Evolutionary conservation across 23 tunicate genomes (phyloP).

Genomic region (Halocynthia roretzi): DNA sequence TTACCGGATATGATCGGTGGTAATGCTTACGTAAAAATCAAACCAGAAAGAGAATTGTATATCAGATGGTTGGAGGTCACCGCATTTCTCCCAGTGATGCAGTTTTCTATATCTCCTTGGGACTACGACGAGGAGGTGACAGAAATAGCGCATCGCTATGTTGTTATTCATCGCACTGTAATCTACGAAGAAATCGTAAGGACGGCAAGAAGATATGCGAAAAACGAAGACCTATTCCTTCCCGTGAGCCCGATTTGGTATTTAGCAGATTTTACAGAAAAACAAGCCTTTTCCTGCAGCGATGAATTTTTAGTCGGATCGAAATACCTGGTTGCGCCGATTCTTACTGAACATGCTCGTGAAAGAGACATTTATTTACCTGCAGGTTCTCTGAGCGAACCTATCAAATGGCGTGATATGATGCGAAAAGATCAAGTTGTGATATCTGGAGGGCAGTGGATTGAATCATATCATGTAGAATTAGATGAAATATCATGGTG

Average conservation of each 20-base stretch:
- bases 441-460: constrained; percentile 38
- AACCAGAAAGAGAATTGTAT: constrained; percentile 64
- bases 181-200: constrained; percentile 37
- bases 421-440: constrained; percentile 29
- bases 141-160: constrained; percentile 34
- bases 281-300: constrained; percentile 21
- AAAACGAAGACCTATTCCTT: constrained; percentile 17
- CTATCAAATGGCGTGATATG: constrained; percentile 37
- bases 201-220: constrained; percentile 30
- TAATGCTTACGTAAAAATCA: constrained; percentile 38
- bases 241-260: constrained; percentile 55
- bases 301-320: constrained; percentile 75
- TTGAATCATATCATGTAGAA: constrained; percentile 21
- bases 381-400: background rate
- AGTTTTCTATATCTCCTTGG: constrained; percentile 87
- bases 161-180: constrained; percentile 41
- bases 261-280: constrained; percentile 27
- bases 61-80: constrained; percentile 72
- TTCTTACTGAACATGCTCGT: constrained; percentile 24
- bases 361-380: constrained; percentile 57
- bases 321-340: constrained; percentile 72
- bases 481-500: constrained; percentile 76
- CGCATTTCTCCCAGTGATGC: constrained; percentile 73
- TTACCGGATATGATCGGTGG: constrained; percentile 96
- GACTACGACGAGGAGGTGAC: constrained; percentile 62